Conservation (phyloP, 1,140 invertebrate genomes). For the Lanistes nyassanus region DNA sequence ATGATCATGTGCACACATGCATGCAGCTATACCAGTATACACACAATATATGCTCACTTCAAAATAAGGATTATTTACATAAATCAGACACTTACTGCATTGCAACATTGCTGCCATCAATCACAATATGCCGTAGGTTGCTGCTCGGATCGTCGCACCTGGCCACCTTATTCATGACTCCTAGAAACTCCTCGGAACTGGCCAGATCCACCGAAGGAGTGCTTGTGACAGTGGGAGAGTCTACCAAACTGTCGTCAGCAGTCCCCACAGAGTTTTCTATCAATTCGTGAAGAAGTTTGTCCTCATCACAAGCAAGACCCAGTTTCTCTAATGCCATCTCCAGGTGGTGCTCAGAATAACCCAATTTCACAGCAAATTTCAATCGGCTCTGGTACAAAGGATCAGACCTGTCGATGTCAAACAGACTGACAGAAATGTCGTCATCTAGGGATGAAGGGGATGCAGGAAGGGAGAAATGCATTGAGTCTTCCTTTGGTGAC, state of each 20-base stretch:
- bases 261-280: conserved; percentile 58
- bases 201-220: not conserved
- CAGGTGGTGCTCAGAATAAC: conserved; percentile 88
- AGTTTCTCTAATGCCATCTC: conserved; percentile 84
- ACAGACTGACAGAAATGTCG: not conserved
- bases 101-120: conserved; percentile 67
- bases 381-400: not conserved
- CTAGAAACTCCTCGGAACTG: conserved; percentile 1
- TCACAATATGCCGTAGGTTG: conserved; percentile 61
- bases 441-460: not conserved
- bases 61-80: not conserved
- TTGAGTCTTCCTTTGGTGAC: not conserved
- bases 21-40: not conserved
- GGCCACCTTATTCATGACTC: conserved; percentile 15
- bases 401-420: conserved; percentile 15
- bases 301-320: conserved; percentile 76
- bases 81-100: conserved; percentile 55
- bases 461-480: not conserved
- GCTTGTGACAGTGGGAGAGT: not conserved
- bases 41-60: not conserved
- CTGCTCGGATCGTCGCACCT: conserved; percentile 18
- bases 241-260: not conserved
- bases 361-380: conserved; percentile 79
- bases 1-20: not conserved
- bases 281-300: conserved; percentile 83